A percentile compares a stretch with the other conserved stretches of the same genome.
Conservation (phyloP, 2,797 vertebrate species). For the Sciurus carolinensis region DNA sequence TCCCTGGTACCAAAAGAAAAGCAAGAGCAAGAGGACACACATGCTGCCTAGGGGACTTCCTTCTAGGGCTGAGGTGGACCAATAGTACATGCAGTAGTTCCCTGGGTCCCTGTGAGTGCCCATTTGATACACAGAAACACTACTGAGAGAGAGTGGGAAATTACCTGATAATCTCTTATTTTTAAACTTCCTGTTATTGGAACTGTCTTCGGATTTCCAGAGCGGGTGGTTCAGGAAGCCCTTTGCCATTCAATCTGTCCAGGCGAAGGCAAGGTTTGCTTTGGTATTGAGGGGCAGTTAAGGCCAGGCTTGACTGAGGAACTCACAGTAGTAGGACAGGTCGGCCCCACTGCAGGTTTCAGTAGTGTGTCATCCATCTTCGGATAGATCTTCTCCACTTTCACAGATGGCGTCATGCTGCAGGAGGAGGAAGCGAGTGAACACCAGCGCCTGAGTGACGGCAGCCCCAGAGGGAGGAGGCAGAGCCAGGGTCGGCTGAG, state of each 20-base stretch:
- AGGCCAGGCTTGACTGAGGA: constrained; percentile 98
- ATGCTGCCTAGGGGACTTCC: not conserved
- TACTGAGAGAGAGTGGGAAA: not conserved
- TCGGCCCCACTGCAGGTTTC: constrained; percentile 93
- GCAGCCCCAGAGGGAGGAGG: not conserved
- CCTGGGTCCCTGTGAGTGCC: not conserved
- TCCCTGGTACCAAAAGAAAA: no score
- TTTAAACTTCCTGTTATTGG: constrained; percentile 96
- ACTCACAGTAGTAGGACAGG: constrained; percentile 93
- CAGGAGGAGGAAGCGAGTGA: constrained; percentile 82
- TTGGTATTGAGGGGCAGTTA: constrained; percentile 99
- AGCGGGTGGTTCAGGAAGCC: constrained; percentile 92
- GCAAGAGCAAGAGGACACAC: not conserved
- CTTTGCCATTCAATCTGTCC: constrained; percentile 99
- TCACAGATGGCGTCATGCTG: constrained; percentile 96
- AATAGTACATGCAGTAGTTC: not conserved
- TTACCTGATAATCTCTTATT: constrained; percentile 98
- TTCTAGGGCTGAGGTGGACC: not conserved
- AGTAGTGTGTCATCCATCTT: constrained; percentile 95
- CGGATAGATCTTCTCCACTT: constrained; percentile 97
- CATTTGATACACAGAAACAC: not conserved
- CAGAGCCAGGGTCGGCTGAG: not conserved
- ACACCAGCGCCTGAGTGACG: not conserved
- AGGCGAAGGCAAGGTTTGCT: constrained; percentile 97
- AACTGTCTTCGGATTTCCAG: constrained; percentile 92